phyloP scores from a whole-genome alignment of 1,140 invertebrate species.

The Drosophila micromelanica region DNA sequence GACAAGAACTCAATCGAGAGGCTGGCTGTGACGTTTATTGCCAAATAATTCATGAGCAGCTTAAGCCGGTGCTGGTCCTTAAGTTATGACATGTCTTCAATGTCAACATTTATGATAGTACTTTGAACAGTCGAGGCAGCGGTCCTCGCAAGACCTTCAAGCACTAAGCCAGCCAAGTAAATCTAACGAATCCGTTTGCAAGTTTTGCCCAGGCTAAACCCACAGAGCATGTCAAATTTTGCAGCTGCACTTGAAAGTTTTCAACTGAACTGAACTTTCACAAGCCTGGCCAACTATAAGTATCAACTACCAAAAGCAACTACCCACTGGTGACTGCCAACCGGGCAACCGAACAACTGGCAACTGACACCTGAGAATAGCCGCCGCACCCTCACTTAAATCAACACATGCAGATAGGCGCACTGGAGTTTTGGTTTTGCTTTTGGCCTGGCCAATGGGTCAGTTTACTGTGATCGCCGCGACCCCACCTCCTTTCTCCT shows the following conservation, averaged over 20 bases:
- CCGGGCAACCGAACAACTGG: constrained; percentile 8
- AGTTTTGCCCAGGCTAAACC: constrained; percentile 32
- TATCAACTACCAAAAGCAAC: constrained; percentile 3
- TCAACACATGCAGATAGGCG: constrained; percentile 20
- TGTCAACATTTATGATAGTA: constrained; percentile 35
- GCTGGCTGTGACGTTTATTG: constrained; percentile 32
- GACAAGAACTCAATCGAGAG: constrained; percentile 18
- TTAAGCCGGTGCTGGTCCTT: constrained; percentile 9
- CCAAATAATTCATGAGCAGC: constrained; percentile 33
- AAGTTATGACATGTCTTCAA: constrained; percentile 38
- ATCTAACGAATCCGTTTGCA: constrained; percentile 66
- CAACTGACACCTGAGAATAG: constrained; percentile 38
- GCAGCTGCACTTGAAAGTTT: constrained; percentile 72
- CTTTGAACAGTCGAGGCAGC: background rate
- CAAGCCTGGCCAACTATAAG: constrained; percentile 36
- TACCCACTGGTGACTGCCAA: constrained; percentile 7
- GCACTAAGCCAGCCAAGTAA: constrained; percentile 29
- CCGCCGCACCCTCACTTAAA: background rate
- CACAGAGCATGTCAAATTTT: constrained; percentile 49
- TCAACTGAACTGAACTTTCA: constrained; percentile 57
- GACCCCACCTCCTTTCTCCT: background rate
- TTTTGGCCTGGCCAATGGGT: constrained; percentile 29
- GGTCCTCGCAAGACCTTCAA: background rate
- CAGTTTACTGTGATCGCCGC: constrained; percentile 1
- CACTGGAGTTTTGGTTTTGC: background rate